Conservation (phyloP, 2,888 invertebrate genomes). For the Plusia festucae region DNA sequence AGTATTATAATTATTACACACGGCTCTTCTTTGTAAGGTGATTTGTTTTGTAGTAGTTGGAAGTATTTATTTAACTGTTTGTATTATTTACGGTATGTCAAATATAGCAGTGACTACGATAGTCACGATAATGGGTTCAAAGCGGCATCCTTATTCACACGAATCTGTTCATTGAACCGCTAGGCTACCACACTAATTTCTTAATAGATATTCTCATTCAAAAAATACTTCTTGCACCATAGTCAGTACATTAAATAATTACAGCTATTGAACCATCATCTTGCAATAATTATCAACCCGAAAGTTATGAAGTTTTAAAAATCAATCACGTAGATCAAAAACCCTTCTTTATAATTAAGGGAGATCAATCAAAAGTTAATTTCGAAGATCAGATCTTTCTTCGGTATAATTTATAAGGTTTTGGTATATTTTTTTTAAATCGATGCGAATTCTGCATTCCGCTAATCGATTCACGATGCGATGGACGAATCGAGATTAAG, state of each 20-base stretch:
- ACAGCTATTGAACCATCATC: not conserved
- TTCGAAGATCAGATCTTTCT: slow-evolving; percentile 61
- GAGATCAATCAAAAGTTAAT: slow-evolving; percentile 50
- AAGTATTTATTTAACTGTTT: no score
- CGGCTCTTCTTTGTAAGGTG: no score
- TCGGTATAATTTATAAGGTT: slow-evolving; percentile 64
- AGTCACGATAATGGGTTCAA: no score
- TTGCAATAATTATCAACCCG: not conserved
- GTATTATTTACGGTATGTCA: no score
- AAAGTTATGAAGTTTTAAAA: slow-evolving; percentile 14
- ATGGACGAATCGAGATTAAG: slow-evolving; percentile 70
- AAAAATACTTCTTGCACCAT: not conserved
- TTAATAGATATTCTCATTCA: no score
- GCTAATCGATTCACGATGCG: slow-evolving; percentile 72
- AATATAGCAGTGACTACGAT: no score
- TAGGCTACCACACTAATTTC: no score
- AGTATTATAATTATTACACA: no score
- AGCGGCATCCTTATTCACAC: no score
- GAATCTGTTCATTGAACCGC: no score
- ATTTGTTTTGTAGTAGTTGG: no score
- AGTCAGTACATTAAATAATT: not conserved
- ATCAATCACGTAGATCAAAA: slow-evolving; percentile 47
- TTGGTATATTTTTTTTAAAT: slow-evolving; percentile 62
- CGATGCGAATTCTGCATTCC: slow-evolving; percentile 68
- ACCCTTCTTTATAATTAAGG: slow-evolving; percentile 42